Evolutionary conservation across 2,888 invertebrate genomes (phyloP), one percentile per base, ranked within the genome.

Genomic region (Lypha dubia): DNA sequence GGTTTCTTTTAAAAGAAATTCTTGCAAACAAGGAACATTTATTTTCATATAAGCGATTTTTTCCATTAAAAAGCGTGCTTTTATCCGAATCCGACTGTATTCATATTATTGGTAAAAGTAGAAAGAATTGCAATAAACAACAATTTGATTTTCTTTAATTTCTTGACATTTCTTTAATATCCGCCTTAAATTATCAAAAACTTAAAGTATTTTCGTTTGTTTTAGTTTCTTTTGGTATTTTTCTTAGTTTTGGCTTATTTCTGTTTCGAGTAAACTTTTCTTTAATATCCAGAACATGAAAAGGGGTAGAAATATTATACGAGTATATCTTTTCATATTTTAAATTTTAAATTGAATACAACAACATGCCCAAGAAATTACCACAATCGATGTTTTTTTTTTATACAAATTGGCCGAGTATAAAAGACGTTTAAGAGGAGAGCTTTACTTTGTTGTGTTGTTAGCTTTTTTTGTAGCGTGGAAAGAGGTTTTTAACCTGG

Each of bases 401-500:
- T 15, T 53, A 3, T 13, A 53, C 3, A 20, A 32, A 56, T 41
- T 74, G 68, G 38, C 15, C 44, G 24, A 65, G 56, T 35, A 35
- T 35, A 22, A 41, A 35, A 65, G 4, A 71, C 9, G 32, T 24
- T 17, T 51, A 58, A 51, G 41, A 79, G 58, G 62, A 62, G n/a
- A 44, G 62, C 49, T 60, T 73, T 65, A 67, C 9, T 35, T 7
- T 35, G 35, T 35, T 35, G 44, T 62, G 22, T 38, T 62, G 9
- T 53, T 65, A 1, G 35, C 49, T 46, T 1, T 46, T 32, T 5
- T 46, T 15, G 22, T 15, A 63, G 32, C 11, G 35, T 75, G 60
- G 62, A 38, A 79, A 75, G 20, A 70, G 83, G 74, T 84, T 85
- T 76, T 86, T 86, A 85, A 87, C 87, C 86, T 70, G 77, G 15